Evolutionary conservation across 2,797 vertebrate genomes (phyloP).

Genomic region (Anabacerthia variegaticeps): DNA sequence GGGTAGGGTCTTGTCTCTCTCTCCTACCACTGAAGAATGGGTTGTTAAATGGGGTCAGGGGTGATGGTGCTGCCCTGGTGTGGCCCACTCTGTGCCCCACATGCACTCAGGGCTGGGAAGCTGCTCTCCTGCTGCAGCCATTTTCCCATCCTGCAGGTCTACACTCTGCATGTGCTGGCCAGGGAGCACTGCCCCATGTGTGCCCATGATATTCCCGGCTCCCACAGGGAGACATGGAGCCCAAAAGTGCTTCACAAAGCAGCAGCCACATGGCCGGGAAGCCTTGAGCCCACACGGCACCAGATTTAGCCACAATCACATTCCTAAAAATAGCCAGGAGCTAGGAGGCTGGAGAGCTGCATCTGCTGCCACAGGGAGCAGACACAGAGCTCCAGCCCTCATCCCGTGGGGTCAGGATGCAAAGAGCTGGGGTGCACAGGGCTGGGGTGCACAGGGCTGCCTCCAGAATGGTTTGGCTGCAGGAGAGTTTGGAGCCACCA

Average conservation of each 20-base stretch:
- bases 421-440: rapidly evolving
- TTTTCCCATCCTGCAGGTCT: not conserved
- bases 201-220: rapidly evolving
- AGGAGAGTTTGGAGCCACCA: not conserved
- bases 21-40: rapidly evolving
- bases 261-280: not conserved
- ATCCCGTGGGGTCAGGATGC: rapidly evolving
- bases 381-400: not conserved
- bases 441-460: not conserved
- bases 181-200: rapidly evolving
- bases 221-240: rapidly evolving
- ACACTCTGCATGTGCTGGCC: rapidly evolving
- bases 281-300: not conserved
- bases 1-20: not conserved
- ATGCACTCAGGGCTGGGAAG: rapidly evolving
- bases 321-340: slow-evolving; percentile 30
- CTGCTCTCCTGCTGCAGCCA: not conserved
- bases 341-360: not conserved
- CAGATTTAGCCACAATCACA: not conserved
- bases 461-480: not conserved
- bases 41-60: not conserved
- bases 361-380: not conserved
- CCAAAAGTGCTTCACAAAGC: rapidly evolving
- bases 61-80: too few species aligned
- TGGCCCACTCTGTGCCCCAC: not conserved